Percentiles rank a stretch among this genome's conserved stretches.
phyloP scores from a whole-genome alignment of 2,888 invertebrate genomes.

The Dicyrtomina minuta region DNA sequence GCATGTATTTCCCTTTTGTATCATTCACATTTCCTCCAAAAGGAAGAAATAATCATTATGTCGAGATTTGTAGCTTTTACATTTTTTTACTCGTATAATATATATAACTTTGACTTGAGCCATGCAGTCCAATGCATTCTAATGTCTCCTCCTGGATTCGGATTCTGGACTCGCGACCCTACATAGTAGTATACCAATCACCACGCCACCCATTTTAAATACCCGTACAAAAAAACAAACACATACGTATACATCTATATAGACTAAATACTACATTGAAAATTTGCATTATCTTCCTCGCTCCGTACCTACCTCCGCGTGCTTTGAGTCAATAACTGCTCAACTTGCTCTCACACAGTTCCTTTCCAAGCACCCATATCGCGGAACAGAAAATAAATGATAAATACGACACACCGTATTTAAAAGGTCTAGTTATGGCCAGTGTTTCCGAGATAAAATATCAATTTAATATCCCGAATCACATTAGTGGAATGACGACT shows the following conservation, averaged over 20 bases:
- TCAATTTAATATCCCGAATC: too few relatives aligned
- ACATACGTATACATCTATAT: neutral
- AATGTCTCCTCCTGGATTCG: too few relatives aligned
- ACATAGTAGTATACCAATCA: too few relatives aligned
- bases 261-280: neutral
- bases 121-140: too few relatives aligned
- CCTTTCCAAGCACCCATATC: conserved; percentile 22
- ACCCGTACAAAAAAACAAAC: too few relatives aligned
- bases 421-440: too few relatives aligned
- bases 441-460: too few relatives aligned
- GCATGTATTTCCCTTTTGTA: conserved; percentile 51
- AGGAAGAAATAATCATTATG: conserved; percentile 53
- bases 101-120: neutral
- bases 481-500: too few relatives aligned
- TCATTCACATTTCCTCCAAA: conserved; percentile 53
- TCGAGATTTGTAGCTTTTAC: conserved; percentile 46
- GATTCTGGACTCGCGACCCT: too few relatives aligned
- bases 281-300: conserved; percentile 9
- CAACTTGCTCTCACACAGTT: neutral
- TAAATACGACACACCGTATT: too few relatives aligned
- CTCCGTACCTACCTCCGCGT: neutral
- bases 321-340: conserved; percentile 20
- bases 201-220: too few relatives aligned
- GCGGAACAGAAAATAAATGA: neutral
- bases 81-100: neutral